Evolutionary conservation across 2,797 vertebrate genomes (phyloP), one percentile per base, ranked within the genome.

Genomic region (Rhinogobio ventralis): DNA sequence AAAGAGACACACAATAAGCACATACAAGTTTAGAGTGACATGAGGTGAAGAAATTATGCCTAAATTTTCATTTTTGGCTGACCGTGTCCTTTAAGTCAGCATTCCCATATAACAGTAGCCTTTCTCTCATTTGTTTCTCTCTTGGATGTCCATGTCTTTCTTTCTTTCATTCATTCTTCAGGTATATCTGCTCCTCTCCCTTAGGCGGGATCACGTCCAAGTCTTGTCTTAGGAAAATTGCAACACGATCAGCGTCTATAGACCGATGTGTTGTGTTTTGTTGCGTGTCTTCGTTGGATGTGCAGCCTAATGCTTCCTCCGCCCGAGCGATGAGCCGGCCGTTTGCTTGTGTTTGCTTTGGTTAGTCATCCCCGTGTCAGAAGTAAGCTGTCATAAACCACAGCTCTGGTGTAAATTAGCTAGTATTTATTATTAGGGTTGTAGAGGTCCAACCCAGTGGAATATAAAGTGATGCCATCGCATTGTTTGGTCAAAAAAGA

Each of bases 391-490:
- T 77, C 49, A 14, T 76, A 78, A 51, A 79, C 83, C 81, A 79
- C 79, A 80, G 69, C 69, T 83, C 87, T 81, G 78, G 74, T 79
- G 81, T 33, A 76, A 57, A 87, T 74, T 77, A 85, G 67, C 83
- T 77, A 42, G 42, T 81, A 55, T 86, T 86, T 66, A 83, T 87
- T 87, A 86, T 82, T 84, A 79, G 77, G 79, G 75, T 83, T 77
- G 85, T 74, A 60, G 83, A 66, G 75, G 49, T 81, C 83, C 83
- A 81, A 69, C 86, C 86, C 77, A 84, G 73, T 86, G 80, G 51
- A 83, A 66, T 82, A 87, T 88, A 46, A 81, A 83, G 72, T 67
- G 60, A 79, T 84, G 81, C 60, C 20, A 36, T 83, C 66, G 23
- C 76, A 68, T 64, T 77, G 42, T 74, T 79, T 76, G 77, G 55